phyloP scores from a whole-genome alignment of 1,140 invertebrate species.

The Parapsyche elsis region DNA sequence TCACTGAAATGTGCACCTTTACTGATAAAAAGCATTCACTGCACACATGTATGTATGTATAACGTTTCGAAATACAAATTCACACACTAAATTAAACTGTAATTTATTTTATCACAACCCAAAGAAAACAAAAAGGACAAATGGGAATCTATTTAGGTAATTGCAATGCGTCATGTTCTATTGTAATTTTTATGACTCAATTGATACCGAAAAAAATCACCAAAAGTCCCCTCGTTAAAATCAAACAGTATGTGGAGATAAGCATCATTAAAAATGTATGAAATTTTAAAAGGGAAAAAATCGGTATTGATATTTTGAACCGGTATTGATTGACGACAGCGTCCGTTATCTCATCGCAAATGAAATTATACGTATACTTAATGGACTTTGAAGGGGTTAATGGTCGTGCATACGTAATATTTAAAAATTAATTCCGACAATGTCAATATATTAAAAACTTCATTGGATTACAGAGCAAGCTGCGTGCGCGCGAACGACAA shows the following conservation, averaged over 20 bases:
- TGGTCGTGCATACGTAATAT: background rate
- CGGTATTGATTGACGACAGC: background rate
- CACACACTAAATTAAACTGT: no score
- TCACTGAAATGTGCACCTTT: constrained; percentile 53
- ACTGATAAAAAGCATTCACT: constrained; percentile 42
- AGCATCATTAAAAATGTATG: constrained; percentile 9
- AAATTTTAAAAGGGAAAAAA: background rate
- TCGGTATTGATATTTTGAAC: background rate
- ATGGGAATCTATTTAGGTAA: background rate
- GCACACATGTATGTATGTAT: background rate
- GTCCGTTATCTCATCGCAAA: background rate
- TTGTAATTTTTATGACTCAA: background rate
- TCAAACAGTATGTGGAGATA: background rate
- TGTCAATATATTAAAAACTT: no score
- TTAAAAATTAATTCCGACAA: no score
- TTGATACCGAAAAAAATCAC: background rate
- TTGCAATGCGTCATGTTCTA: background rate
- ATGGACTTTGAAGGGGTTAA: background rate
- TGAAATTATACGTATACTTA: background rate
- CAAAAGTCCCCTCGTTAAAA: background rate
- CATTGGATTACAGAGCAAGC: no score
- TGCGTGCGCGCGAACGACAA: no score
- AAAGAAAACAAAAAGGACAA: no score
- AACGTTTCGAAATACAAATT: background rate
- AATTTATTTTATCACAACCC: no score